Evolutionary conservation across 2,797 vertebrate genomes (phyloP), one percentile per base, ranked within the genome.

Genomic region (Takifugu rubripes): DNA sequence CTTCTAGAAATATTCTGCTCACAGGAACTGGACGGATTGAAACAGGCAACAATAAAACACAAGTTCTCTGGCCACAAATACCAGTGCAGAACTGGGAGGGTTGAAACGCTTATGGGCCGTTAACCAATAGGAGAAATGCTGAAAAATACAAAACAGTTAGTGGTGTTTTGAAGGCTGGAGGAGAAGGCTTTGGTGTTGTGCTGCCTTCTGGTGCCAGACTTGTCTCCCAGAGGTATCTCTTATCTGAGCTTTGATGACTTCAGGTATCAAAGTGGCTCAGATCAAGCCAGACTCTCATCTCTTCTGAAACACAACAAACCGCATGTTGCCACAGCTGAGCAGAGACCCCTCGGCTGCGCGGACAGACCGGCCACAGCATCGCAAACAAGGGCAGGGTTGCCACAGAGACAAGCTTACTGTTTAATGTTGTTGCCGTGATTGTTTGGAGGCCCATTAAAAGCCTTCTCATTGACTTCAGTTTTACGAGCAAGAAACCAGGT

Each of bases 401-500:
- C 43, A 33, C 64, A 51, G 59, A 58, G 61, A 71, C 55, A 59
- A 53, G 64, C 31, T 65, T 66, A 71, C 53, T 79, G 70, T 69
- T 77, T 68, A 59, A 61, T 27, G 54, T 75, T 66, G 63, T 43
- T 58, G 70, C 67, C 43, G 52, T 1, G 44, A 50, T 64, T 9
- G 12, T 71, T 75, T 66, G 59, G 67, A 56, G 68, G 61, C 64
- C 75, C 54, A 60, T 86, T 70, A 77, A 81, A 85, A 81, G 48
- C 51, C 54, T 81, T 84, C 73, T 59, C 43, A 33, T 60, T 78
- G 77, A 86, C 67, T 68, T 55, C 47, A 9, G 3, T 74, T 84
- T 84, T 70, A 86, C 61, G 61, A 75, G 57, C n/a, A 15, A 26
- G 46, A n/a, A 61, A 61, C 79, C 81, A 83, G 82, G 77, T 84